Base-by-base conservation (phyloP, 2,113 vertebrate species). In the Stigmatopora argus region DNA sequence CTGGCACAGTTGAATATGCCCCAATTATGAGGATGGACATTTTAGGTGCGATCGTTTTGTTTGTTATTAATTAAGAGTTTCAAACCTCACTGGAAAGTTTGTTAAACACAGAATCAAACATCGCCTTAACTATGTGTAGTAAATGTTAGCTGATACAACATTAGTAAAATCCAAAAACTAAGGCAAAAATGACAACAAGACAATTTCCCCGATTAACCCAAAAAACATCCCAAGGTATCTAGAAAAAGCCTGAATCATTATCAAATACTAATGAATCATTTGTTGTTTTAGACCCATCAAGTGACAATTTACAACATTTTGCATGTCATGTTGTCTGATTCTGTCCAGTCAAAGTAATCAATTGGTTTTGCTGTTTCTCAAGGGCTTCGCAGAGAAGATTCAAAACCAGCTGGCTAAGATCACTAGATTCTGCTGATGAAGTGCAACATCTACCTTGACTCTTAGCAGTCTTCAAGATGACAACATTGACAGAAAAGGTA, bases 401-500 rank as follows among this genome's bases (percentile, higher is more conserved):
- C 90, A 94, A 72, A 99, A 98, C 92, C 98, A 99, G 86, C 82
- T 98, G 92, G 95, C 96, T 86, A 97, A 98, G 96, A 81, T 98
- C 71, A 94, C 96, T 18, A 96, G 95, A 96, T 98, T 83, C 93
- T 98, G 85, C 90, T 98, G 85, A 94, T 94, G 87, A 97, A 96
- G 0, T 92, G 95, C 69, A 95, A 91, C 46, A 89, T 98, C 95
- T 6, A 95, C 96, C 8, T 94, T 94, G 19, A 96, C 98, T 86
- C 93, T 98, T 61, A 94, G 87, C 91, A 99, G 96, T 88, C 93
- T 99, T 56, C 98, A 93, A 86, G 98, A 98, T 41, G 97, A 98
- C 87, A 98, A 98, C 83, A 90, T 98, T 77, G 96, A 98, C 77
- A 98, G 98, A 93, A 95, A 99, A 93, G 96, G 97, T 97, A 79